Evolutionary conservation across 2,113 vertebrate genomes (phyloP), one percentile per base, ranked within the genome.

Genomic region (Reinhardtius hippoglossoides): DNA sequence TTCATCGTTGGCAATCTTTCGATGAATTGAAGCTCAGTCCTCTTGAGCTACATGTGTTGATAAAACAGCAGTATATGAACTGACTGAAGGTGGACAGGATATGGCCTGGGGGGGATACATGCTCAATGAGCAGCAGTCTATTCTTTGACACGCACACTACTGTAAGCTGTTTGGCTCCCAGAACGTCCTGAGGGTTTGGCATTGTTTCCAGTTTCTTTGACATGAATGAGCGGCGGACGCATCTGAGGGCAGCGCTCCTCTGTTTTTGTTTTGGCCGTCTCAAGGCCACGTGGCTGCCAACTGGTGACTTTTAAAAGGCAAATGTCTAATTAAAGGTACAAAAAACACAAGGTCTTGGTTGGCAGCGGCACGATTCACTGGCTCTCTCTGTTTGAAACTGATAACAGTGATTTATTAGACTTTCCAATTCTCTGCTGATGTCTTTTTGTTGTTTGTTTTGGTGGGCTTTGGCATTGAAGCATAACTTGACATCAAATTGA

Each of bases 401-500:
- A 89, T 82, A 84, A 81, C 67, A 26, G 37, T 80, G 70, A 83
- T 82, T 83, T 58, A 86, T 87, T 80, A 69, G 69, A 67, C 77
- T 71, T 80, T 78, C 48, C 72, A 50, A 61, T 72, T 81, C 76
- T 80, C 52, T 52, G 57, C 68, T 71, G 65, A 71, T 74, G 64
- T 73, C 81, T 77, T 58, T 67, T 14, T 81, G 78, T 63, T 89
- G 67, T 87, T 87, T 84, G 78, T 83, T 88, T 82, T 76, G 71
- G 31, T 76, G 82, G 24, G 46, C 55, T 80, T 70, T 67, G 74
- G 54, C 70, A 62, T 31, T 78, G 75, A 79, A 63, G 73, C 75
- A 81, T 79, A 81, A 77, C 81, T 76, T 86, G 80, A 87, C 74
- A 79, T 54, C 48, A 72, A 83, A 86, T 89, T 69, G 70, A 87